phyloP scores from a whole-genome alignment of 2,113 vertebrate species.

The Apistogramma diplotaenia region DNA sequence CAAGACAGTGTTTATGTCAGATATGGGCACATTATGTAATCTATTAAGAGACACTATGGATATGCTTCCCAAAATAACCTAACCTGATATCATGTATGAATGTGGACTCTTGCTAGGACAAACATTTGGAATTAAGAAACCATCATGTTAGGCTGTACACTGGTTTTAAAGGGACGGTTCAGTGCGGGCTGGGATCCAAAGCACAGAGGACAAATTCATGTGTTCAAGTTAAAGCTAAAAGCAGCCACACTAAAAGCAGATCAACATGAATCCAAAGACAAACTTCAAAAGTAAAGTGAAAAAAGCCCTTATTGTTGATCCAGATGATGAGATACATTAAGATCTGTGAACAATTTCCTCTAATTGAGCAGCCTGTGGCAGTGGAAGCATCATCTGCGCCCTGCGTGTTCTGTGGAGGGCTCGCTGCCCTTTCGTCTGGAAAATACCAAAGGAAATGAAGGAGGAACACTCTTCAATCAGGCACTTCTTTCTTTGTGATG shows the following conservation, averaged over 20 bases:
- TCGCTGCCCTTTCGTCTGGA: constrained; percentile 9
- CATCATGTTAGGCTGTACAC: neutral
- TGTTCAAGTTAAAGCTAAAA: neutral
- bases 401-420: constrained; percentile 31
- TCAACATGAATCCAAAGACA: neutral
- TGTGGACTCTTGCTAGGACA: neutral
- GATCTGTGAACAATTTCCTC: constrained; percentile 68
- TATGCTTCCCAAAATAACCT: neutral
- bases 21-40: constrained; percentile 51
- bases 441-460: constrained; percentile 8
- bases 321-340: neutral
- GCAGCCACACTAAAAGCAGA: neutral
- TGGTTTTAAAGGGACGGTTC: neutral
- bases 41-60: neutral
- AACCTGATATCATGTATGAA: neutral
- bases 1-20: constrained; percentile 39
- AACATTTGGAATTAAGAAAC: neutral
- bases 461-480: constrained; percentile 48
- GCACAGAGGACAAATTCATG: neutral
- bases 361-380: constrained; percentile 51
- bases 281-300: neutral
- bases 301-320: constrained; percentile 7
- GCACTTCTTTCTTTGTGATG: constrained; percentile 20
- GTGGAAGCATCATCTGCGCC: constrained; percentile 39
- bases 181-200: neutral